These are phyloP conservation scores for Drosophila diplacantha DNA, from an alignment of 2,888 invertebrate species.

Conservation along the genomic window DNA sequence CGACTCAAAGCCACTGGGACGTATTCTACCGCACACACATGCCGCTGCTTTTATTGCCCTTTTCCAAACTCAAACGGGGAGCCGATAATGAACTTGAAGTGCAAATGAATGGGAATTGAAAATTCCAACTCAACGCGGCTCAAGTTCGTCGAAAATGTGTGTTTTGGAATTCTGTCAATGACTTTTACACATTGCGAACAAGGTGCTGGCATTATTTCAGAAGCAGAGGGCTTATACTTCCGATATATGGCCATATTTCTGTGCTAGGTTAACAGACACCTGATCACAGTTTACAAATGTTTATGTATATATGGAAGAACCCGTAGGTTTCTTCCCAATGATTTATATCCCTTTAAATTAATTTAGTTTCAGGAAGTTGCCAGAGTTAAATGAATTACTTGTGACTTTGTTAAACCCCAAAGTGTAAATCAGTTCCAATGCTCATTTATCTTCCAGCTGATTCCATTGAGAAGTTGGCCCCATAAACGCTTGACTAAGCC, in stretches of 20 bases:
- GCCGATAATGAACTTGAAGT: conserved; percentile 57
- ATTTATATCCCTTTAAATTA: conserved; percentile 1
- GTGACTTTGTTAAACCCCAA: conserved; percentile 3
- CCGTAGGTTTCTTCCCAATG: not conserved
- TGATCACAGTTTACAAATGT: not conserved
- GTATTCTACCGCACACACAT: not conserved
- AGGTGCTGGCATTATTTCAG: not conserved
- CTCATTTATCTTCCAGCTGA: conserved; percentile 20
- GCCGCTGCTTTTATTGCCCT: conserved; percentile 25
- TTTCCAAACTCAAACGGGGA: conserved; percentile 30
- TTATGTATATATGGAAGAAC: not conserved
- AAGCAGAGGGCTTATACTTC: not conserved
- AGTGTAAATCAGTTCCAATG: conserved; percentile 15
- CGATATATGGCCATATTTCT: not conserved
- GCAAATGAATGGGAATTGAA: conserved; percentile 35
- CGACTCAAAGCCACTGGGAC: conserved; percentile 36
- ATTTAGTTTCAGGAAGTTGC: not conserved
- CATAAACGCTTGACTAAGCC: conserved; percentile 16
- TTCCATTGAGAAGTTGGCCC: conserved; percentile 8
- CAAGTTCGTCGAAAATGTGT: not conserved
- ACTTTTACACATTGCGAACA: not conserved
- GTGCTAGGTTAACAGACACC: no score
- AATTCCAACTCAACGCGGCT: conserved; percentile 12
- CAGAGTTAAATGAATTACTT: conserved; percentile 5
- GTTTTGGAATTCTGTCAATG: not conserved